Percentiles rank a stretch among this genome's conserved stretches.
Evolutionary conservation across 2,888 invertebrate species (phyloP).

Genomic region (Oxystoma pomonae): DNA sequence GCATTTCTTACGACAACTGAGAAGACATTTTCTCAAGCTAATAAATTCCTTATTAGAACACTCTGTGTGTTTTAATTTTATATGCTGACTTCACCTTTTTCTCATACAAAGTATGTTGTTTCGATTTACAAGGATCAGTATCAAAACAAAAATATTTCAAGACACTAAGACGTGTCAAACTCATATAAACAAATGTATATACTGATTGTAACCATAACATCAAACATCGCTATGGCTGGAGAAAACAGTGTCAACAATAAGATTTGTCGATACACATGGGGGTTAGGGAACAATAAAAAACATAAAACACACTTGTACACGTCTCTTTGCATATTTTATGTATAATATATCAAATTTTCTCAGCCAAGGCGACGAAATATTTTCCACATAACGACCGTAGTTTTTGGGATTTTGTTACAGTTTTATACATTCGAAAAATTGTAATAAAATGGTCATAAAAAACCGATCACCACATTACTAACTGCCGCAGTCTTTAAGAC

Average conservation of each 20-base stretch:
- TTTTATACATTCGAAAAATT: slow-evolving; percentile 9
- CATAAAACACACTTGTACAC: slow-evolving; percentile 30
- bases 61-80: too few species aligned
- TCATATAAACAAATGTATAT: not conserved
- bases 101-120: too few species aligned
- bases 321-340: slow-evolving; percentile 1
- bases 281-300: slow-evolving; percentile 25
- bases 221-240: not conserved
- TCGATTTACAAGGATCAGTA: too few species aligned
- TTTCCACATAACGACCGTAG: not conserved
- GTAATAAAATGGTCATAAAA: slow-evolving; percentile 5
- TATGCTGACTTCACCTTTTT: too few species aligned
- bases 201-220: not conserved
- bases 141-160: not conserved
- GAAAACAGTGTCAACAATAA: not conserved
- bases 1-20: too few species aligned
- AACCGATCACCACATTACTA: not conserved
- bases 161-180: not conserved
- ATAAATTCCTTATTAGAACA: too few species aligned
- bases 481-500: not conserved
- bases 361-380: not conserved
- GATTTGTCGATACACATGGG: not conserved
- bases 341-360: not conserved
- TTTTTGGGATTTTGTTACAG: slow-evolving; percentile 1
- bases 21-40: too few species aligned